phyloP scores from a whole-genome alignment of 1,140 invertebrate genomes.

The Danaus melanippus region DNA sequence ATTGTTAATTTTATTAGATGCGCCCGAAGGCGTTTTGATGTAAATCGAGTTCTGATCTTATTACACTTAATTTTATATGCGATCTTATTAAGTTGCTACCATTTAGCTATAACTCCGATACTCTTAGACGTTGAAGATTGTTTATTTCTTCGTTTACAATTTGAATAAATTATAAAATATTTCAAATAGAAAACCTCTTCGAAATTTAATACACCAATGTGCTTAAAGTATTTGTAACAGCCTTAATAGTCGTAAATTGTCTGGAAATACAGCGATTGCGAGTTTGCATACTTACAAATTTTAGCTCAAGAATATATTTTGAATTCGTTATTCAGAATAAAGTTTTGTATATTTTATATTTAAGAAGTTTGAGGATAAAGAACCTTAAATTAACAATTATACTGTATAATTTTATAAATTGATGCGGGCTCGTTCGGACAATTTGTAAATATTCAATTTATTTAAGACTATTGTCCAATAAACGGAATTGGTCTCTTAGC shows the following conservation, averaged over 20 bases:
- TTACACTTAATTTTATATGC: conserved; percentile 31
- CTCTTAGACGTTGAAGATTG: conserved; percentile 15
- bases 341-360: no score
- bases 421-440: conserved; percentile 8
- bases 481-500: conserved; percentile 11
- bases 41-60: conserved; percentile 50
- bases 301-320: no score
- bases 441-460: conserved; percentile 12
- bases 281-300: conserved; percentile 5
- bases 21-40: conserved; percentile 57
- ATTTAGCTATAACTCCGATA: conserved; percentile 19
- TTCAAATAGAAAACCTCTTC: conserved; percentile 15
- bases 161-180: conserved; percentile 24
- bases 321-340: no score
- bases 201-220: conserved; percentile 19
- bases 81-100: conserved; percentile 24
- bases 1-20: conserved; percentile 66
- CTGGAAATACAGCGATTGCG: conserved; percentile 12
- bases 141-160: conserved; percentile 23
- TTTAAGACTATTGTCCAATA: conserved; percentile 13
- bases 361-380: neutral
- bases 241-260: conserved; percentile 17
- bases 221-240: conserved; percentile 13
- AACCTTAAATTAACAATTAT: conserved; percentile 8
- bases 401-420: conserved; percentile 11